Conservation (phyloP, 2,888 invertebrate genomes). For the Epirrita christyi region DNA sequence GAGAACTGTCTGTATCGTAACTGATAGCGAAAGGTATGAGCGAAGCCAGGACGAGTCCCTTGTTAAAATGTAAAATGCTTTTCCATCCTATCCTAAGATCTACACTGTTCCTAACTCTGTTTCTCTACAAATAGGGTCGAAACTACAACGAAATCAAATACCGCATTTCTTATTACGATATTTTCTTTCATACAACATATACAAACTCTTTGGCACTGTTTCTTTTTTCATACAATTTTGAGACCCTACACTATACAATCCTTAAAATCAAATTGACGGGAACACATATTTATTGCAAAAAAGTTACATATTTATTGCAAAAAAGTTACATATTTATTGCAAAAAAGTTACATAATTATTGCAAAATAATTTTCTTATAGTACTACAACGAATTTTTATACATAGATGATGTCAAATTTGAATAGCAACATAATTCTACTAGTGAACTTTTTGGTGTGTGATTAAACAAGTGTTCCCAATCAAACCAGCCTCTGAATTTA, state of each 20-base stretch:
- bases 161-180: constrained; percentile 29
- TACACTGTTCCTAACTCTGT: constrained; percentile 11
- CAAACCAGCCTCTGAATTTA: constrained; percentile 23
- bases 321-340: constrained; percentile 2
- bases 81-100: constrained; percentile 11
- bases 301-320: constrained; percentile 8
- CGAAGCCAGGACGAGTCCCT: not conserved
- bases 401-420: too few species aligned
- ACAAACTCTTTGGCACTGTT: constrained; percentile 41
- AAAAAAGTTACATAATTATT: constrained; percentile 9
- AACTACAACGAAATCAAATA: constrained; percentile 25
- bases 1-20: too few species aligned
- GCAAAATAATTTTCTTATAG: not conserved
- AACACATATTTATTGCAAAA: constrained; percentile 6
- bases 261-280: constrained; percentile 8
- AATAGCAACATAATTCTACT: too few species aligned
- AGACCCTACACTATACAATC: constrained; percentile 22
- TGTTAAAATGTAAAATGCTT: constrained; percentile 1
- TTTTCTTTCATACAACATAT: constrained; percentile 32
- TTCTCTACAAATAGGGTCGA: constrained; percentile 19
- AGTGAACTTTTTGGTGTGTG: not conserved
- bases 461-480: constrained; percentile 10
- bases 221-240: constrained; percentile 37
- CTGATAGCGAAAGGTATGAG: not conserved
- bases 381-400: too few species aligned